Base-by-base conservation (phyloP, 2,797 vertebrate species). In the Notoglanidium macrostoma region DNA sequence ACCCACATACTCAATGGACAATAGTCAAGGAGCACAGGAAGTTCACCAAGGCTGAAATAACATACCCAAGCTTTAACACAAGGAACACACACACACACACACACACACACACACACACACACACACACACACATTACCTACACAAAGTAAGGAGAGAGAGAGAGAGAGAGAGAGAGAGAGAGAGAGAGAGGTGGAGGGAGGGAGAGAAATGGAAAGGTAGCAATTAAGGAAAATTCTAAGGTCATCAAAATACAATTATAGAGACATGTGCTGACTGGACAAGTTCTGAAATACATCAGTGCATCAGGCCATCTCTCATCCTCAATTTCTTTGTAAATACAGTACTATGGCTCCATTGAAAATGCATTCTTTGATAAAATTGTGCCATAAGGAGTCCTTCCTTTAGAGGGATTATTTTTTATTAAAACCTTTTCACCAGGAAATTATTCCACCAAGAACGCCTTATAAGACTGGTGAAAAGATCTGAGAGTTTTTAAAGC, bases 181-280 rank as follows among this genome's bases (percentile, higher is more conserved):
- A 76, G 73, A 78, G 51, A 78, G 17, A 55, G 51, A 83, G 68
- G 11, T 49, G 84, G 89, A 73, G 83, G 88, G 85, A 79, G 90
- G 88, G 87, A 80, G 88, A 54, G 86, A 80, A 83, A 86, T 61
- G 85, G 85, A 54, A 77, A 86, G 89, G 89, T 89, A 87, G 89
- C 92, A 90, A 94, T 93, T 94, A 93, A 92, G 90, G 86, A 80
- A 84, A 91, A 89, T 87, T 84, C 80, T 86, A 93, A 84, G 79
- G 79, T 46, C 80, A 86, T 81, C 87, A 77, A 89, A 89, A 89
- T 72, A 74, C 59, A 85, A 85, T 86, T 92, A 91, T 86, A 88
- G 35, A 29, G 67, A 85, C 84, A 90, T 91, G 81, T 93, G 92
- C 89, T 77, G 85, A 91, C 83, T 89, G 72, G 87, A 92, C 67